These are phyloP conservation scores for Zaprionus bogoriensis DNA, from an alignment of 2,888 invertebrate species.

Conservation along the genomic window DNA sequence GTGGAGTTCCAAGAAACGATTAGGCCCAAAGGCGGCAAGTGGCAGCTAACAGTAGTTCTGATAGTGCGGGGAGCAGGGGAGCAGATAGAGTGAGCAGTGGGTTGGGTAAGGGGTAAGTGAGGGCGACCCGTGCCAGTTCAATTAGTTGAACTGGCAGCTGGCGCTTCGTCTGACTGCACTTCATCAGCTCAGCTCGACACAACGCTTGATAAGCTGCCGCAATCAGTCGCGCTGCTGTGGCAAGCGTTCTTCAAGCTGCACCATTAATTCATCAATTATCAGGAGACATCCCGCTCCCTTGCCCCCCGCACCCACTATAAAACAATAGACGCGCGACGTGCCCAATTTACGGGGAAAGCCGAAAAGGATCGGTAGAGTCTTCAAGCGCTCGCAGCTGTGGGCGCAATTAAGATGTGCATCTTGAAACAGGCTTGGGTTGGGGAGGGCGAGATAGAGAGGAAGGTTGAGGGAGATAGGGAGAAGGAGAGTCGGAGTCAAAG, in stretches of 20 bases:
- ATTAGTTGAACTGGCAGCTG: conserved; percentile 38
- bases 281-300: conserved; percentile 11
- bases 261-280: conserved; percentile 65
- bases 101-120: neutral
- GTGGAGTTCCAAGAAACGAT: conserved; percentile 47
- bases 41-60: neutral
- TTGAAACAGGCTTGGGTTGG: conserved; percentile 5
- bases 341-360: conserved; percentile 41
- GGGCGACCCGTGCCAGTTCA: conserved; percentile 31
- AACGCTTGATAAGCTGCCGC: conserved; percentile 43
- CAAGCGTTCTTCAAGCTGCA: conserved; percentile 37
- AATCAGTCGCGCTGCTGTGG: conserved; percentile 52
- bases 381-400: conserved; percentile 43
- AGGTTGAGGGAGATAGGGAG: no score
- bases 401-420: conserved; percentile 64
- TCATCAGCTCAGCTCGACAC: conserved; percentile 28
- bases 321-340: conserved; percentile 47
- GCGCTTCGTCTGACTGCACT: no score
- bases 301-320: neutral
- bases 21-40: conserved; percentile 24
- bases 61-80: no score
- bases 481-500: no score
- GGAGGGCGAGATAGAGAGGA: no score
- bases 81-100: no score
- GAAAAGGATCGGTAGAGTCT: conserved; percentile 44